Evolutionary conservation across 1,140 invertebrate species (phyloP).

Genomic region (Doryteuthis pealeii): DNA sequence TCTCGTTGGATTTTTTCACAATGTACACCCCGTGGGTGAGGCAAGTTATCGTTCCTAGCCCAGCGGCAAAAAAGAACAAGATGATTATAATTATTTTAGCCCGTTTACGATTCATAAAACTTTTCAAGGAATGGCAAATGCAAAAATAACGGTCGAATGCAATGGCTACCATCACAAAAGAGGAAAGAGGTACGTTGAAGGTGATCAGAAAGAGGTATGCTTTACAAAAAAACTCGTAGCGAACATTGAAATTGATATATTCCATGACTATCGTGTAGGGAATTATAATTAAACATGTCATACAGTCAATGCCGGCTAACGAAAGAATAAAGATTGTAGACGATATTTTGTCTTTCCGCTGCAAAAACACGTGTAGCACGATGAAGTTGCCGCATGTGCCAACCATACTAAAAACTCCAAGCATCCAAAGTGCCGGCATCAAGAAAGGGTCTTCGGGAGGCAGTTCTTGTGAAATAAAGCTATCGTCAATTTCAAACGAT

Average conservation of each 20-base stretch:
- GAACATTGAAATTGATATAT: constrained; percentile 36
- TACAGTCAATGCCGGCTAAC: constrained; percentile 53
- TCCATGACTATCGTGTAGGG: constrained; percentile 51
- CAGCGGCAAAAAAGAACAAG: constrained; percentile 40
- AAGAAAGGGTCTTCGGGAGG: background rate
- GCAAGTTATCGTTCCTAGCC: constrained; percentile 47
- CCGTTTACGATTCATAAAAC: constrained; percentile 46
- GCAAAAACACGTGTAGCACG: constrained; percentile 56
- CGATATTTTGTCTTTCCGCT: constrained; percentile 52
- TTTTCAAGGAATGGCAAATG: constrained; percentile 55
- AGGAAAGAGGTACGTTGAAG: constrained; percentile 53
- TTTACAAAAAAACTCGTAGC: constrained; percentile 53
- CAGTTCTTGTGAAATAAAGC: background rate
- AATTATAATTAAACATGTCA: constrained; percentile 53
- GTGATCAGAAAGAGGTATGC: constrained; percentile 55
- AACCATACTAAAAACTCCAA: constrained; percentile 42
- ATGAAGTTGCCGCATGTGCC: constrained; percentile 56
- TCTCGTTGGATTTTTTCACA: background rate
- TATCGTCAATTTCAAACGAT: background rate
- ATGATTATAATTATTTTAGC: constrained; percentile 48
- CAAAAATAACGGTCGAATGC: constrained; percentile 58
- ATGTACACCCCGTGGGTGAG: constrained; percentile 47
- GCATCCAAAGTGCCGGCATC: constrained; percentile 22
- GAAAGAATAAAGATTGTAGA: constrained; percentile 56
- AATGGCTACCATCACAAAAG: constrained; percentile 58